phyloP scores from a whole-genome alignment of 2,113 vertebrate genomes.

The Zosterops lateralis region DNA sequence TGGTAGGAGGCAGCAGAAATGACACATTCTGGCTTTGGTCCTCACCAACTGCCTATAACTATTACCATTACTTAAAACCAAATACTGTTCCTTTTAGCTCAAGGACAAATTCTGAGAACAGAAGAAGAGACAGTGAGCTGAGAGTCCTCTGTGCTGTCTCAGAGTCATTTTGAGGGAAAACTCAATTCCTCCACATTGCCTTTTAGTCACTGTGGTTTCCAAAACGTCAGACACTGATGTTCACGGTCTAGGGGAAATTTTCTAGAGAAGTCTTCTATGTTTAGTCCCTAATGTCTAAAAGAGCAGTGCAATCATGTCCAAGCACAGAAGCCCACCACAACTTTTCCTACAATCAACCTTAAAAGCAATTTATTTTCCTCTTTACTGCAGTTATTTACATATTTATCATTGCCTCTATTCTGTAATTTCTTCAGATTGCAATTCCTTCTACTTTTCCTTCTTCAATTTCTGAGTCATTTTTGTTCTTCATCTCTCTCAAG shows the following conservation, averaged over 20 bases:
- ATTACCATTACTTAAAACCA: not conserved
- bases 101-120: not conserved
- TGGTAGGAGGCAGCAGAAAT: not conserved
- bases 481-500: not conserved
- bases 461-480: not conserved
- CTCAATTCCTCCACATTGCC: not conserved
- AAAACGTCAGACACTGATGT: not conserved
- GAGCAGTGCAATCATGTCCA: not conserved
- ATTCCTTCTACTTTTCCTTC: not conserved
- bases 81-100: not conserved
- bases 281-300: not conserved
- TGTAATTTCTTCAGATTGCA: not conserved
- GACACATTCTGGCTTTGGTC: not conserved
- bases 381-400: not conserved
- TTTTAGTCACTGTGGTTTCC: constrained; percentile 2
- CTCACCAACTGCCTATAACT: not conserved
- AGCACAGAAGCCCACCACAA: not conserved
- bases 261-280: not conserved
- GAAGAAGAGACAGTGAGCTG: not conserved
- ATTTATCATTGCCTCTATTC: not conserved
- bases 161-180: not conserved
- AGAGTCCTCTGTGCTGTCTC: not conserved
- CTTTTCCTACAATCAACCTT: not conserved
- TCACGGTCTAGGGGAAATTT: not conserved
- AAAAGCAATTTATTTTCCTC: not conserved